Evolutionary conservation across 2,797 vertebrate species (phyloP).

Genomic region (Chaunax sp.): DNA sequence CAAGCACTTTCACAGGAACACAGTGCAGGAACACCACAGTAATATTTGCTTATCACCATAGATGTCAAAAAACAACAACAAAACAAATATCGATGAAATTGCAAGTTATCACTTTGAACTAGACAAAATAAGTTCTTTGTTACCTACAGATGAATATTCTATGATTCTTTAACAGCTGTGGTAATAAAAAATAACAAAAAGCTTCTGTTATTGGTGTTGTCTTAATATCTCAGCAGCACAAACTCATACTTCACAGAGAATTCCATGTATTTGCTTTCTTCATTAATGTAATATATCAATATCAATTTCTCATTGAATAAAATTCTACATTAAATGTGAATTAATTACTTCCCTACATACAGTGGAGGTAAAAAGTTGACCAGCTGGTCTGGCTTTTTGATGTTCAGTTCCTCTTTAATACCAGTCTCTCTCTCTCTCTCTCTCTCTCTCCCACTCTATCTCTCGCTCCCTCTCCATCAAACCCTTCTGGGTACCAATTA

Average conservation of each 20-base stretch:
- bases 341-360: conserved; percentile 55
- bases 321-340: conserved; percentile 35
- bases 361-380: conserved; percentile 67
- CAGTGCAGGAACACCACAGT: conserved; percentile 6
- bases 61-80: conserved; percentile 37
- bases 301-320: conserved; percentile 39
- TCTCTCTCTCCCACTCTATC: conserved; percentile 46
- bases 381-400: conserved; percentile 82
- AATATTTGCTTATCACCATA: conserved; percentile 25
- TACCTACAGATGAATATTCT: conserved; percentile 24
- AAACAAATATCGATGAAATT: conserved; percentile 35
- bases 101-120: conserved; percentile 28
- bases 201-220: conserved; percentile 28
- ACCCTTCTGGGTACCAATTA: conserved; percentile 97
- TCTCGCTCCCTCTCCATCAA: conserved; percentile 75
- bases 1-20: conserved; percentile 13
- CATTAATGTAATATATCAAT: conserved; percentile 30
- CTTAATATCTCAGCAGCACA: conserved; percentile 44
- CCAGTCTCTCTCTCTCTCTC: conserved; percentile 58
- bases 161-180: conserved; percentile 39
- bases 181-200: conserved; percentile 7
- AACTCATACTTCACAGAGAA: conserved; percentile 28
- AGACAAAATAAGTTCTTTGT: conserved; percentile 4
- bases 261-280: conserved; percentile 36
- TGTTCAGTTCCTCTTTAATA: conserved; percentile 80